Conservation (phyloP, 2,888 invertebrate species). For the Drosophila nigritarsus region DNA sequence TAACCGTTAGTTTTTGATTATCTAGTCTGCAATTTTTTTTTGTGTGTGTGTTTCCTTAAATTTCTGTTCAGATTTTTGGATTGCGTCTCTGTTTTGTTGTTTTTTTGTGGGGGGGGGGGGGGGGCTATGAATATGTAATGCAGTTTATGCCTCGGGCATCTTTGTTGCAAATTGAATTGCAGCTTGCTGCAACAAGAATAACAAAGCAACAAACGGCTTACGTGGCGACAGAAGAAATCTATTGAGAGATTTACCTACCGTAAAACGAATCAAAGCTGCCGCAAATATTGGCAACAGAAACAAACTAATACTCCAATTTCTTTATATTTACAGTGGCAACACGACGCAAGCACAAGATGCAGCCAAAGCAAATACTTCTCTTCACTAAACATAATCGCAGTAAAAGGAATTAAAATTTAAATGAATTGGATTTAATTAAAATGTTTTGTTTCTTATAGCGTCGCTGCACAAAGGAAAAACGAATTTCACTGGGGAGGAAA, state of each 20-base stretch:
- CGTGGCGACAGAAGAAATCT: slow-evolving; percentile 62
- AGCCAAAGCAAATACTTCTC: background rate
- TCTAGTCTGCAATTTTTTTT: slow-evolving; percentile 11
- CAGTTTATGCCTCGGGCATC: slow-evolving; percentile 26
- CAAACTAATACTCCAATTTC: background rate
- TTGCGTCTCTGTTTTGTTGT: slow-evolving; percentile 25
- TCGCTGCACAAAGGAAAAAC: slow-evolving; percentile 1
- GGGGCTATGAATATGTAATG: slow-evolving; percentile 59
- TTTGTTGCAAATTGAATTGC: slow-evolving; percentile 75
- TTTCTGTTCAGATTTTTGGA: slow-evolving; percentile 18
- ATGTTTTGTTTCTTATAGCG: slow-evolving; percentile 5
- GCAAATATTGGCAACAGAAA: background rate
- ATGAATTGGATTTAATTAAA: background rate
- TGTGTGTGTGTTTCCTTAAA: slow-evolving; percentile 15
- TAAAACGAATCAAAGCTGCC: slow-evolving; percentile 8
- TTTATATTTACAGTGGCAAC: slow-evolving; percentile 33
- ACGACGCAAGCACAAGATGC: background rate
- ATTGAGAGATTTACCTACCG: slow-evolving; percentile 49
- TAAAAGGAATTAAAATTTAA: background rate
- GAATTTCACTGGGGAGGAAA: slow-evolving; percentile 40
- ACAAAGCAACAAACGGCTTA: slow-evolving; percentile 48
- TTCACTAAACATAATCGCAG: background rate
- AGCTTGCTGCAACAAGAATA: slow-evolving; percentile 27
- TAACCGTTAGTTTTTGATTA: slow-evolving; percentile 41
- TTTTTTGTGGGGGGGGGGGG: slow-evolving; percentile 16